These are phyloP conservation scores for Agrotis segetum DNA, from an alignment of 2,888 invertebrate species.

Conservation along the genomic window DNA sequence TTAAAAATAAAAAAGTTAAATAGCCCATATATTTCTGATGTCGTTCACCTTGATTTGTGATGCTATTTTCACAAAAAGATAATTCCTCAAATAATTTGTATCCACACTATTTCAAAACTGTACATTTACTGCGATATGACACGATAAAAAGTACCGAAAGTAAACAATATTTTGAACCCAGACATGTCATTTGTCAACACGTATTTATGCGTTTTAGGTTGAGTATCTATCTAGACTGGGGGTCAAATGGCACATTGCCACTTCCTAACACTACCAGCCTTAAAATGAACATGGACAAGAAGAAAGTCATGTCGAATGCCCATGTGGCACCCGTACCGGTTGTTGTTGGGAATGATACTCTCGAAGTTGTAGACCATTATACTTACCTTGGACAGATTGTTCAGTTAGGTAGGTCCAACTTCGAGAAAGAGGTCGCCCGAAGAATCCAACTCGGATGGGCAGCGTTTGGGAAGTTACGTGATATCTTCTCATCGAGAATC, in stretches of 20 bases:
- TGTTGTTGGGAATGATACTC: too few relatives aligned
- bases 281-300: too few relatives aligned
- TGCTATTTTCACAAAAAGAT: conserved; percentile 27
- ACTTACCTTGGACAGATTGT: too few relatives aligned
- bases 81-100: conserved; percentile 24
- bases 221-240: conserved; percentile 38
- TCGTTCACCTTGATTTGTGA: conserved; percentile 58
- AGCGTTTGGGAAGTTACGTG: too few relatives aligned
- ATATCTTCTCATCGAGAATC: too few relatives aligned
- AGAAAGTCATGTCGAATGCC: too few relatives aligned
- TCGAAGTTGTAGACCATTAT: too few relatives aligned
- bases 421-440: too few relatives aligned
- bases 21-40: conserved; percentile 43
- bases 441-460: too few relatives aligned
- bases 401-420: too few relatives aligned
- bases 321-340: too few relatives aligned
- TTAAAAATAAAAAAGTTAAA: conserved; percentile 26
- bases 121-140: conserved; percentile 18
- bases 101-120: conserved; percentile 29
- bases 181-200: conserved; percentile 31
- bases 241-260: conserved; percentile 56
- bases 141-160: conserved; percentile 25
- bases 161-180: conserved; percentile 23
- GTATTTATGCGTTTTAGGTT: conserved; percentile 38
- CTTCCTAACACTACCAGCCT: conserved; percentile 30